Percentiles rank a stretch among this genome's conserved stretches.
phyloP scores from a whole-genome alignment of 1,140 invertebrate species.

The Brachionus plicatilis region DNA sequence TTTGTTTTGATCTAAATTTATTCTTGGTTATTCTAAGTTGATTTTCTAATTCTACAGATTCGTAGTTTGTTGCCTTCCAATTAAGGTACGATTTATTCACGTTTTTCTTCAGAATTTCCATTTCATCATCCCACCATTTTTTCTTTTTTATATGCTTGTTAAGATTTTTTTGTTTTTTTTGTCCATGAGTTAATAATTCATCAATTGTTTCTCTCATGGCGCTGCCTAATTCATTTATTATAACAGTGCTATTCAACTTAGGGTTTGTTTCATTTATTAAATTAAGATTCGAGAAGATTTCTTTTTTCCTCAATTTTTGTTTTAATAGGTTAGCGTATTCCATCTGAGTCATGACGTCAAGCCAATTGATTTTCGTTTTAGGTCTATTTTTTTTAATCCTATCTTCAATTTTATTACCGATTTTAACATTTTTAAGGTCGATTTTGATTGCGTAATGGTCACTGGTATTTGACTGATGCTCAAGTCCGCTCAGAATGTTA shows the following conservation, averaged over 20 bases:
- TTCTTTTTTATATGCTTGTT: neutral
- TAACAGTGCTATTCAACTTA: neutral
- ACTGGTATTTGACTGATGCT: neutral
- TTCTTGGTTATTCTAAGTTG: neutral
- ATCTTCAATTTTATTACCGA: neutral
- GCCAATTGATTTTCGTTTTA: neutral
- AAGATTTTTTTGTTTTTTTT: neutral
- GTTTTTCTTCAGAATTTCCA: neutral
- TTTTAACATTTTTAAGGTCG: neutral
- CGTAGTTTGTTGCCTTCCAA: neutral
- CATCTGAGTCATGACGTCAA: neutral
- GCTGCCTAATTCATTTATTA: neutral
- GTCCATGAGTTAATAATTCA: neutral
- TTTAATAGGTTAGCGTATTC: neutral
- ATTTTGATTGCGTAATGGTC: neutral
- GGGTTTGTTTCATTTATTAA: neutral
- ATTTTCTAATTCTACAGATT: neutral
- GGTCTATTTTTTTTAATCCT: neutral
- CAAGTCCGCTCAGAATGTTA: neutral
- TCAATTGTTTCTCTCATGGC: neutral
- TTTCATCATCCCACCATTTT: constrained; percentile 15
- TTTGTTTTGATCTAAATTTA: neutral
- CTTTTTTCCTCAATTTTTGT: neutral
- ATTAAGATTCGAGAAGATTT: neutral
- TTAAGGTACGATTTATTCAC: neutral